Percentiles rank a stretch among this genome's conserved stretches.
Evolutionary conservation across 2,113 vertebrate species (phyloP).

Genomic region (Pica pica): DNA sequence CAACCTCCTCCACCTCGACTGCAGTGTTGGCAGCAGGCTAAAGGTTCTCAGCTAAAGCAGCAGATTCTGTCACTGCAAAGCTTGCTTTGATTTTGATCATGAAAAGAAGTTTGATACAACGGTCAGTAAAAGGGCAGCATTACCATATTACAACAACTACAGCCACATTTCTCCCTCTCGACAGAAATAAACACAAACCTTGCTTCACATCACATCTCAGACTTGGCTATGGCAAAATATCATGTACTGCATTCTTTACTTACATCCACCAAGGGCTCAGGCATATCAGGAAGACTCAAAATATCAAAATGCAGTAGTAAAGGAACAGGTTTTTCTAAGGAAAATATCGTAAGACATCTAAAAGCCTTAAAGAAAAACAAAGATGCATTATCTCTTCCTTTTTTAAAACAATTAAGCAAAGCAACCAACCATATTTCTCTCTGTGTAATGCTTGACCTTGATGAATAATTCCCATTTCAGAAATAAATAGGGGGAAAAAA

Average conservation of each 20-base stretch:
- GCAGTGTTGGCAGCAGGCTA: not conserved
- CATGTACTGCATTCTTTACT: not conserved
- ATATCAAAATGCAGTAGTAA: not conserved
- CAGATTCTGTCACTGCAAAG: not conserved
- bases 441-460: not conserved
- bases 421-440: not conserved
- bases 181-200: not conserved
- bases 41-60: not conserved
- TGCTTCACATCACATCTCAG: not conserved
- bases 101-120: not conserved
- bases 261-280: not conserved
- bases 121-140: conserved; percentile 8
- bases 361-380: not conserved
- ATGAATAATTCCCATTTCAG: not conserved
- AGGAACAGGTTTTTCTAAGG: not conserved
- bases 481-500: not conserved
- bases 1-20: conserved; percentile 6
- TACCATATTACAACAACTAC: not conserved
- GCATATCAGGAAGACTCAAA: not conserved
- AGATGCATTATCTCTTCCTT: not conserved
- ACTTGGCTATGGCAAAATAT: not conserved
- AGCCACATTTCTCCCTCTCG: not conserved
- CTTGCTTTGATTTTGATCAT: not conserved
- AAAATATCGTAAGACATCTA: rapidly evolving
- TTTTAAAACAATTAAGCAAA: not conserved